Percentiles rank a stretch among this genome's conserved stretches.
Conservation (phyloP, 2,113 vertebrate genomes). For the Lates calcarifer region DNA sequence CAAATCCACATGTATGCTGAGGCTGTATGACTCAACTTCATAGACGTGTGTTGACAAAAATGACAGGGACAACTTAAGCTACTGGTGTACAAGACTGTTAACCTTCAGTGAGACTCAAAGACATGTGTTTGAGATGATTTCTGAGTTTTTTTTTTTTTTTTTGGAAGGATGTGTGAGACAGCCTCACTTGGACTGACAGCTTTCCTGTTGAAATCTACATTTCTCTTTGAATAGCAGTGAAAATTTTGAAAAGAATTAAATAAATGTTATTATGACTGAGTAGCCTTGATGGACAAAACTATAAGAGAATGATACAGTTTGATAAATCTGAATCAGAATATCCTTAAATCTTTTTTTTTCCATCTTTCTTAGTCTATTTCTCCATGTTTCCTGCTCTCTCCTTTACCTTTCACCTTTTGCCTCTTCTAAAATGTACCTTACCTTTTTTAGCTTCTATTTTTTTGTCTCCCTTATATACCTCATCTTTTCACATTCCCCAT, state of each 20-base stretch:
- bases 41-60: neutral
- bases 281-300: no score
- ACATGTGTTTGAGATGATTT: no score
- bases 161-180: neutral
- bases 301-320: no score
- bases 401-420: neutral
- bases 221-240: neutral
- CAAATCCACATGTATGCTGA: neutral
- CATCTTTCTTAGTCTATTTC: no score
- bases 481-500: conserved; percentile 22
- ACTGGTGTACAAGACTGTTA: no score
- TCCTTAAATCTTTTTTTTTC: no score
- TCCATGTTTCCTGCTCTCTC: neutral
- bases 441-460: neutral
- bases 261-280: no score
- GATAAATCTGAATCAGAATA: no score
- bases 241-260: no score
- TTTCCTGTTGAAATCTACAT: neutral
- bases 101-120: no score
- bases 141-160: no score
- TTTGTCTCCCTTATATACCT: neutral
- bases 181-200: neutral
- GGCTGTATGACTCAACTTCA: neutral
- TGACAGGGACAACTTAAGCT: neutral
- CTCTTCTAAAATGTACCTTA: neutral